phyloP scores from a whole-genome alignment of 2,888 invertebrate species.

The Hololepta plana region DNA sequence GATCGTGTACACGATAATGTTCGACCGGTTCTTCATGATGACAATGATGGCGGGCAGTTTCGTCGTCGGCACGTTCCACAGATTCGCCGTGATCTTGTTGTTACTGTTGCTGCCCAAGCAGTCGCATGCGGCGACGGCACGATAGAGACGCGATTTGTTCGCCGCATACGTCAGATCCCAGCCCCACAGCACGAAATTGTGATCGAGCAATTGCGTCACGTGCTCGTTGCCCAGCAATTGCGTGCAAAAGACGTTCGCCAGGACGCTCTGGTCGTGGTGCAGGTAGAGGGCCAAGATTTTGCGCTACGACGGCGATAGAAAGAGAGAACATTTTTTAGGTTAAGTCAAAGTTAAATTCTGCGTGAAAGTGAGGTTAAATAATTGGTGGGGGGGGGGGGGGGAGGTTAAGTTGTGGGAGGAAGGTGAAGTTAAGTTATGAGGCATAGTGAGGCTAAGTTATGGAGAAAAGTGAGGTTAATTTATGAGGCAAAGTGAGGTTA shows the following conservation, averaged over 20 bases:
- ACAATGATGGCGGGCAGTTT: conserved; percentile 76
- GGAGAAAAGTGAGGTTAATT: no score
- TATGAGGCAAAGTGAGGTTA: no score
- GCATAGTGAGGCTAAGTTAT: no score
- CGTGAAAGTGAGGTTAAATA: no score
- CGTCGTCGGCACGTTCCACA: conserved; percentile 74
- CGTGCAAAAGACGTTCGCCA: conserved; percentile 94
- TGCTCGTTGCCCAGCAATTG: conserved; percentile 83
- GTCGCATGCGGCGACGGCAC: conserved; percentile 56
- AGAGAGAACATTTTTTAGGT: conserved; percentile 8
- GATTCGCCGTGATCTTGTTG: no score
- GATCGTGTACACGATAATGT: conserved; percentile 79
- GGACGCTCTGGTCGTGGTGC: conserved; percentile 88
- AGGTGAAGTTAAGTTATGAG: no score
- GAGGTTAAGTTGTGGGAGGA: no score
- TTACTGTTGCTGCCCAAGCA: conserved; percentile 72
- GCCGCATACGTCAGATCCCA: conserved; percentile 90
- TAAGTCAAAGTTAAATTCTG: no score
- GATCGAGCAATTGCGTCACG: conserved; percentile 72
- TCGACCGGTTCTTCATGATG: conserved; percentile 73
- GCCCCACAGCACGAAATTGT: conserved; percentile 87
- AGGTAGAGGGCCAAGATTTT: conserved; percentile 88
- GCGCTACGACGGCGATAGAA: conserved; percentile 39
- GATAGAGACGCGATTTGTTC: conserved; percentile 64
- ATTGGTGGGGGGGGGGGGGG: no score